A percentile compares a stretch with the other conserved stretches of the same genome.
These are phyloP conservation scores for Drosophila subpulchrella DNA, from an alignment of 1,140 invertebrate species.

Conservation along the genomic window DNA sequence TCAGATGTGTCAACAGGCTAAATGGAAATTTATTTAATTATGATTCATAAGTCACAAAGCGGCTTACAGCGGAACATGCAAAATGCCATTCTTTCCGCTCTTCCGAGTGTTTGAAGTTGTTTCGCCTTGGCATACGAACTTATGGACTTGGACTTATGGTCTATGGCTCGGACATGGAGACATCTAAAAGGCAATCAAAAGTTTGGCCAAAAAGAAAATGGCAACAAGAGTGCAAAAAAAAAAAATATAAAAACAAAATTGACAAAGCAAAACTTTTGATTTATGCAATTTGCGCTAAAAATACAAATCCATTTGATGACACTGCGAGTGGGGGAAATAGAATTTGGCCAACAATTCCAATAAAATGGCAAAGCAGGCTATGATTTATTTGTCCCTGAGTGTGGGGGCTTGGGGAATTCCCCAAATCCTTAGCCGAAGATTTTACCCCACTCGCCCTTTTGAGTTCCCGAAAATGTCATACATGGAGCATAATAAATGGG, in stretches of 20 bases:
- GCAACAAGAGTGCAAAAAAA: slow-evolving; percentile 12
- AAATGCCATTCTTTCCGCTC: slow-evolving; percentile 29
- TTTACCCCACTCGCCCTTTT: neutral
- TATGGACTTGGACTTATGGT: slow-evolving; percentile 14
- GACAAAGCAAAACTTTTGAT: slow-evolving; percentile 71
- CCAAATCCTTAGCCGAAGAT: slow-evolving; percentile 53
- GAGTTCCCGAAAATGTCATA: slow-evolving; percentile 55
- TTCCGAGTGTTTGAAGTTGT: slow-evolving; percentile 9
- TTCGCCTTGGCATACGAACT: slow-evolving; percentile 16
- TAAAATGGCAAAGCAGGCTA: slow-evolving; percentile 70
- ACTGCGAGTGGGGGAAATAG: slow-evolving; percentile 54
- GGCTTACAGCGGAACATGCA: slow-evolving; percentile 40
- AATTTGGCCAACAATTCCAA: slow-evolving; percentile 79
- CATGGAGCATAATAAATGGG: slow-evolving; percentile 69
- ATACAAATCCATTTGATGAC: slow-evolving; percentile 81
- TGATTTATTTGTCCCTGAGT: slow-evolving; percentile 47
- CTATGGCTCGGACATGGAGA: slow-evolving; percentile 27
- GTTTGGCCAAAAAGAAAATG: slow-evolving; percentile 53
- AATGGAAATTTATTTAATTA: slow-evolving; percentile 82
- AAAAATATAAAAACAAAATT: slow-evolving; percentile 27
- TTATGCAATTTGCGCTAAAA: slow-evolving; percentile 79
- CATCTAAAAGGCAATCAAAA: slow-evolving; percentile 74
- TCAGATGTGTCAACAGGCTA: slow-evolving; percentile 81
- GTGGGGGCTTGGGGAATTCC: slow-evolving; percentile 43
- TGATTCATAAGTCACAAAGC: slow-evolving; percentile 59